Conservation (phyloP, 2,888 invertebrate genomes). For the Charanyca ferruginea region DNA sequence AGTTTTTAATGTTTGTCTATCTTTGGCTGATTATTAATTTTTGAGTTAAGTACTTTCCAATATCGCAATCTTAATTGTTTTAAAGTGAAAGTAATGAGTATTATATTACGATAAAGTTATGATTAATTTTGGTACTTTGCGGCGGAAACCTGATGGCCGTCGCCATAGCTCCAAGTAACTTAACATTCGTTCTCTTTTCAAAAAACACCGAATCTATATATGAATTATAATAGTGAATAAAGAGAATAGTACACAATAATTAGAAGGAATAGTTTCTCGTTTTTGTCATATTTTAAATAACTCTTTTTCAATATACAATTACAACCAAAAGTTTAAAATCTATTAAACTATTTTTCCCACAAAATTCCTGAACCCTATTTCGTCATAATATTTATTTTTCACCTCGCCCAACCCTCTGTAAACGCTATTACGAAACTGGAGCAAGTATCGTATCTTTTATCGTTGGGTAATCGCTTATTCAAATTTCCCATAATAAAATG, state of each 20-base stretch:
- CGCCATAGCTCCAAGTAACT: background rate
- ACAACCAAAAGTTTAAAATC: slow-evolving; percentile 9
- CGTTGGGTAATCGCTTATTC: slow-evolving; percentile 67
- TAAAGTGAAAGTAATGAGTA: slow-evolving; percentile 19
- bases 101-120: slow-evolving; percentile 19
- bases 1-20: slow-evolving; percentile 52
- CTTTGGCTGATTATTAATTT: slow-evolving; percentile 45
- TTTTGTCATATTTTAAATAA: background rate
- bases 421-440: slow-evolving; percentile 52
- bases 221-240: too few relatives aligned
- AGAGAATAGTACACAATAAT: background rate
- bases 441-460: slow-evolving; percentile 61
- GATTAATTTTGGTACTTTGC: background rate
- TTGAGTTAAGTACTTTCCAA: slow-evolving; percentile 32
- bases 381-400: slow-evolving; percentile 44
- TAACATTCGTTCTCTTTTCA: too few relatives aligned
- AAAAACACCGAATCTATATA: too few relatives aligned
- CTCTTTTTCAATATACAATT: background rate
- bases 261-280: background rate
- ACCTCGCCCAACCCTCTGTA: slow-evolving; percentile 40
- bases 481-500: slow-evolving; percentile 68
- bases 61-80: slow-evolving; percentile 34
- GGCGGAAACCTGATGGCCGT: too few relatives aligned
- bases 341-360: slow-evolving; percentile 14
- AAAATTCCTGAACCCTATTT: slow-evolving; percentile 24